phyloP scores from a whole-genome alignment of 2,797 vertebrate species.

The Syngnathus rostellatus region DNA sequence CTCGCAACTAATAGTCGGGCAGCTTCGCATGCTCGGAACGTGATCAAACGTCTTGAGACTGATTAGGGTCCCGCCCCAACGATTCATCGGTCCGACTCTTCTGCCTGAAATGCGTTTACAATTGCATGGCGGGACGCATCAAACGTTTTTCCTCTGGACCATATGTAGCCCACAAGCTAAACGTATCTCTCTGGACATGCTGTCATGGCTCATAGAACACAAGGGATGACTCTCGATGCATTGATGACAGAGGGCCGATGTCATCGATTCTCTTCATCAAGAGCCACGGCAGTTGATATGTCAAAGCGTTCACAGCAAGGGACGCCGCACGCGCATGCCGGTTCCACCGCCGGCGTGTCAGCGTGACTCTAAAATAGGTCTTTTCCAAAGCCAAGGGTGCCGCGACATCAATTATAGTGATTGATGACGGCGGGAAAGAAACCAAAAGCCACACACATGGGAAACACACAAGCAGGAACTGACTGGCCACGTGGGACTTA shows the following conservation, averaged over 20 bases:
- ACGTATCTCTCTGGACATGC: background rate
- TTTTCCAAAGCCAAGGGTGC: constrained; percentile 24
- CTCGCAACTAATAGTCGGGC: background rate
- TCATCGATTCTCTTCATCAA: constrained; percentile 8
- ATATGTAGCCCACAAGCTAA: background rate
- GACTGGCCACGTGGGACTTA: constrained; percentile 14
- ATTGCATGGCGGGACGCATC: background rate
- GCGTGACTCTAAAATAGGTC: constrained; percentile 27
- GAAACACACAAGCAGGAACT: background rate
- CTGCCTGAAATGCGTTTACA: background rate
- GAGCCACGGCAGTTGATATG: constrained; percentile 11
- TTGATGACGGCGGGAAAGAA: constrained; percentile 32
- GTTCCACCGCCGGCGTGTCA: constrained; percentile 14
- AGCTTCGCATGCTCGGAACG: background rate
- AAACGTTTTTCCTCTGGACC: background rate
- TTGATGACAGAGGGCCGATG: constrained; percentile 1
- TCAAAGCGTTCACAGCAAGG: background rate
- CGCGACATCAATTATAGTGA: constrained; percentile 46
- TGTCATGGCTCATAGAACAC: background rate
- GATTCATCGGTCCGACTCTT: background rate
- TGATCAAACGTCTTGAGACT: background rate
- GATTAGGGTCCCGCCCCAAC: background rate
- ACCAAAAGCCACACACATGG: constrained; percentile 13
- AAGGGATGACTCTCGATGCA: background rate
- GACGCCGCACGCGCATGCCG: background rate